Base-by-base conservation (phyloP, 2,888 invertebrate species). In the Hydrotaea diabolus region DNA sequence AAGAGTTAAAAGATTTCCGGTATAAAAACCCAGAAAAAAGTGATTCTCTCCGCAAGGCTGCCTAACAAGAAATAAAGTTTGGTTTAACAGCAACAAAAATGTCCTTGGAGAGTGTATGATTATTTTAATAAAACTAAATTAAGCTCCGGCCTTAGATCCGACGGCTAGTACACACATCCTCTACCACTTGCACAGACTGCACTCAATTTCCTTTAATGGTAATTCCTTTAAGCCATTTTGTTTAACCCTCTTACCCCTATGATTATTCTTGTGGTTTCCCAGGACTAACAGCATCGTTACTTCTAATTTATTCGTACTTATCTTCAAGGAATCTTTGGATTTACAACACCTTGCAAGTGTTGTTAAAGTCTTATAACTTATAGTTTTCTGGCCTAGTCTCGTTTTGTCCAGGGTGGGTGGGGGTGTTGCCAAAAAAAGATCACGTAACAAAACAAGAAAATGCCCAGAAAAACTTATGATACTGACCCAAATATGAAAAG, bases 401-500 rank as follows among this genome's bases (percentile, higher is more conserved):
- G n/a, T n/a, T n/a, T n/a, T n/a, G n/a, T n/a, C n/a, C n/a, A n/a
- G n/a, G n/a, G n/a, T n/a, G n/a, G 21, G 13, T 2, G 59, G 13
- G 59, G 19, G 4, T 31, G 31, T 31, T 31, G n/a, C 23, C 5
- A 39, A 53, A n/a, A n/a, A 23, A 74, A 74, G 57, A 57, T 74
- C 73, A 74, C 73, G 73, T 74, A 39, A 2, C 57, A 57, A 36
- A 55, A n/a, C 5, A 69, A 66, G 21, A 11, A 73, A 19, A 53
- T 39, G 39, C 23, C 9, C 21, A 69, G 46, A 69, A 49, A 49
- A 49, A 39, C 13, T 66, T 66, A 66, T 26, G 57, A 23, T 74
- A 74, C 43, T 59, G 57, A 57, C 73, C 73, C 23, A 74, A 59
- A 23, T 46, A 64, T 15, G 13, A 23, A 74, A 74, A 59, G 39